Evolutionary conservation across 2,888 invertebrate genomes (phyloP).

Genomic region (Drosophila bunnanda): DNA sequence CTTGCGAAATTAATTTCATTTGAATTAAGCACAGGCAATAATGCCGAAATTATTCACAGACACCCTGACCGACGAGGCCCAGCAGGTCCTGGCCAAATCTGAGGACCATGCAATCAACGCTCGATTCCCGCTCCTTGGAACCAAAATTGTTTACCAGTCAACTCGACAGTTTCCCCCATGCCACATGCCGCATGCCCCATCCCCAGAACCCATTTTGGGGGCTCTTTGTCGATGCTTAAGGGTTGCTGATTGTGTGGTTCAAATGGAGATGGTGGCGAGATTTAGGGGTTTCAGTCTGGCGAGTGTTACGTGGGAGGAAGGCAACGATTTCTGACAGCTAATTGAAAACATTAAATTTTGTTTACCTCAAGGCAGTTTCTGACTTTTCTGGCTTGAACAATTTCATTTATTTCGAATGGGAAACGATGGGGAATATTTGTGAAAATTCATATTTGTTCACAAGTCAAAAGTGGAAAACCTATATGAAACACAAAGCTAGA

Average conservation of each 20-base stretch:
- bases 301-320: neutral
- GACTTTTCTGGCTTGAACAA: slow-evolving; percentile 20
- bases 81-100: slow-evolving; percentile 5
- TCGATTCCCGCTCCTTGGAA: slow-evolving; percentile 33
- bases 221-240: slow-evolving; percentile 46
- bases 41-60: slow-evolving; percentile 79
- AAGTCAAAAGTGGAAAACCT: neutral
- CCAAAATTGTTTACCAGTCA: slow-evolving; percentile 65
- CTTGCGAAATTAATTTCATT: slow-evolving; percentile 78
- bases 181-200: neutral
- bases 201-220: slow-evolving; percentile 26
- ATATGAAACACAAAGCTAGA: neutral
- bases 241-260: slow-evolving; percentile 52
- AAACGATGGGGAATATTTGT: neutral
- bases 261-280: slow-evolving; percentile 22
- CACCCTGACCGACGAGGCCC: slow-evolving; percentile 66
- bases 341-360: slow-evolving; percentile 78
- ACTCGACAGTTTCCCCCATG: slow-evolving; percentile 16
- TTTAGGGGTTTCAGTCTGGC: neutral
- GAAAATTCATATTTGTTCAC: neutral
- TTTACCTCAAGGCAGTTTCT: slow-evolving; percentile 35
- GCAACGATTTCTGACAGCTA: slow-evolving; percentile 67
- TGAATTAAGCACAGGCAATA: slow-evolving; percentile 79
- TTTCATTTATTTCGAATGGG: slow-evolving; percentile 11
- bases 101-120: slow-evolving; percentile 43